Evolutionary conservation across 2,888 invertebrate species (phyloP).

Genomic region (Limnephilus marmoratus): DNA sequence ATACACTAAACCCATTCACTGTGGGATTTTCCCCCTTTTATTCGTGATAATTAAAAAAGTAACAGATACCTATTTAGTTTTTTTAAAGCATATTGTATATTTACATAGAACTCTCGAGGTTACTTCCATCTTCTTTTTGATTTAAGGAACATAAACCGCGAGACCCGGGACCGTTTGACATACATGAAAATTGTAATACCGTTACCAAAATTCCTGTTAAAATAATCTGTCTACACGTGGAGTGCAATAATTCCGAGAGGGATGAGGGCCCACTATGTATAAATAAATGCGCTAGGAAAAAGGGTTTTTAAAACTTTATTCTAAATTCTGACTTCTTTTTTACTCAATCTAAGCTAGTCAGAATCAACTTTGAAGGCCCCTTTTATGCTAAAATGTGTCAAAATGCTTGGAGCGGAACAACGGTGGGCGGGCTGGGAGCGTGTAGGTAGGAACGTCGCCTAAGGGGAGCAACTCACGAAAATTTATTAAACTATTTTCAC

Average conservation of each 20-base stretch:
- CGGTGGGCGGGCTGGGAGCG: not conserved
- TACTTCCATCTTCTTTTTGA: not conserved
- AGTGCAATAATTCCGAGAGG: not conserved
- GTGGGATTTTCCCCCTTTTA: no score
- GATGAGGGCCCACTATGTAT: not conserved
- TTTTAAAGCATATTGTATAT: no score
- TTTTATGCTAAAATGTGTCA: not conserved
- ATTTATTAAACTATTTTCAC: not conserved
- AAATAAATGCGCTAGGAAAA: not conserved
- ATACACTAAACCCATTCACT: no score
- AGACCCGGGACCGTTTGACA: no score
- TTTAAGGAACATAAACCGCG: not conserved
- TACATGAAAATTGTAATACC: not conserved
- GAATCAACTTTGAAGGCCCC: not conserved
- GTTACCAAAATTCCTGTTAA: not conserved
- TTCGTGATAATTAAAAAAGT: no score
- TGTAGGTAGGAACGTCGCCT: not conserved
- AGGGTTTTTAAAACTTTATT: not conserved
- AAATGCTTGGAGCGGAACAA: not conserved
- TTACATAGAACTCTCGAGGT: no score
- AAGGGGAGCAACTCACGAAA: not conserved
- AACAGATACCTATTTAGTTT: no score
- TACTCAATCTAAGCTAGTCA: not conserved
- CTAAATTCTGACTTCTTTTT: not conserved
- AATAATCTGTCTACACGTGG: not conserved